phyloP scores from a whole-genome alignment of 2,888 invertebrate species.

The Philonicus albiceps region DNA sequence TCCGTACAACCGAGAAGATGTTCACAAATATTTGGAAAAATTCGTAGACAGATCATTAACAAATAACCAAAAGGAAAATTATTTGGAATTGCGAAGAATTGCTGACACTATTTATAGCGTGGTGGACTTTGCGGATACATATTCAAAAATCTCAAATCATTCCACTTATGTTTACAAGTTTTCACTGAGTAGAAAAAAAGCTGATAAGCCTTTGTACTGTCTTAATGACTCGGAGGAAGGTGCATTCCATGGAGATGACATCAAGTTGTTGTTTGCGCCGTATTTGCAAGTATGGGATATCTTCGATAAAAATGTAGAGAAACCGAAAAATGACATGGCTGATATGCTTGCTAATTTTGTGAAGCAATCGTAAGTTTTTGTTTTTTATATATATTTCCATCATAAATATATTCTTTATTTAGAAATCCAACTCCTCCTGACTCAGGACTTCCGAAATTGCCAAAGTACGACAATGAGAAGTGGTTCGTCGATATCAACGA shows the following conservation, averaged over 20 bases:
- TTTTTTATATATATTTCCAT: not conserved
- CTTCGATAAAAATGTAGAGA: not conserved
- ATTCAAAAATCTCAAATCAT: not conserved
- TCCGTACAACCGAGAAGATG: slow-evolving; percentile 49
- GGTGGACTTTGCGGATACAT: not conserved
- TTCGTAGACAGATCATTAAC: not conserved
- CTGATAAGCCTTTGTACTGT: not conserved
- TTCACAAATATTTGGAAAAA: not conserved
- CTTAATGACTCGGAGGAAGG: not conserved
- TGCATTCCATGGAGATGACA: slow-evolving; percentile 16
- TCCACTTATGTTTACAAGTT: not conserved
- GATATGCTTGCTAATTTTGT: not conserved
- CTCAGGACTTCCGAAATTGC: not conserved
- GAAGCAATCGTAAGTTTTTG: not conserved
- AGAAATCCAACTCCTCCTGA: not conserved
- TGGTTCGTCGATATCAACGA: not conserved
- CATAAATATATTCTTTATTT: not conserved
- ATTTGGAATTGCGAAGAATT: slow-evolving; percentile 65
- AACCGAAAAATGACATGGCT: not conserved
- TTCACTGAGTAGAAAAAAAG: not conserved
- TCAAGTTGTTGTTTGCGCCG: not conserved
- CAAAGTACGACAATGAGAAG: not conserved
- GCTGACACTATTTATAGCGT: slow-evolving; percentile 65
- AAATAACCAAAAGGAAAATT: not conserved
- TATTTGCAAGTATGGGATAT: not conserved